Percentiles rank a stretch among this genome's conserved stretches.
Evolutionary conservation across 92 coral and sea anemone genomes (phyloP).

Genomic region (Diadumene lineata): DNA sequence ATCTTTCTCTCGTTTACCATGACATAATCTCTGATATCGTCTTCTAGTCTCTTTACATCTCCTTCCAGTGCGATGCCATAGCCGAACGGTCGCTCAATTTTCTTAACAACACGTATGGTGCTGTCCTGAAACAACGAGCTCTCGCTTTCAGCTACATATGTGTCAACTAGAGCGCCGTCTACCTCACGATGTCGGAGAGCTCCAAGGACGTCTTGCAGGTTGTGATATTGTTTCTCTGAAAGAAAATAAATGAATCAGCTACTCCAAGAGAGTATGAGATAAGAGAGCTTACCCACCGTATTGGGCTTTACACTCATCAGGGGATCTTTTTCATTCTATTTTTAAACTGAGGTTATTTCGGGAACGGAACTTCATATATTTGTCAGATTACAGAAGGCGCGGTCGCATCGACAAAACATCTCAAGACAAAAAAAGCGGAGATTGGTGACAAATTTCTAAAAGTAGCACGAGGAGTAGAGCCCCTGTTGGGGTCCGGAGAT

Average conservation of each 20-base stretch:
- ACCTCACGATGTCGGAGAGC: constrained; percentile 31
- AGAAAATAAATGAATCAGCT: neutral
- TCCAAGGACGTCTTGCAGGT: constrained; percentile 21
- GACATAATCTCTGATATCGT: constrained; percentile 24
- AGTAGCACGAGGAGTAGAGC: too few species aligned
- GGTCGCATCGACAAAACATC: too few species aligned
- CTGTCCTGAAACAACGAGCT: constrained; percentile 1
- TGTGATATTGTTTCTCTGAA: constrained; percentile 22
- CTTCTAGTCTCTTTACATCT: constrained; percentile 2
- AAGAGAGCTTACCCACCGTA: too few species aligned
- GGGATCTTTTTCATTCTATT: too few species aligned
- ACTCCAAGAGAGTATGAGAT: neutral
- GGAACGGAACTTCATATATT: neutral
- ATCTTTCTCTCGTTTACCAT: constrained; percentile 21
- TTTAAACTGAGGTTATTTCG: too few species aligned
- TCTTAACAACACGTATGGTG: constrained; percentile 10
- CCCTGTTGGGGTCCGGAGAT: too few species aligned
- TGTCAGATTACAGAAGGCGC: neutral
- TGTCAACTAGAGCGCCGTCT: constrained; percentile 35
- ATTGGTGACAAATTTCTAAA: too few species aligned
- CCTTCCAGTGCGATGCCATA: constrained; percentile 42
- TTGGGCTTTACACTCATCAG: too few species aligned
- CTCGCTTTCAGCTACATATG: constrained; percentile 33
- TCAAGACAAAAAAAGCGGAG: too few species aligned
- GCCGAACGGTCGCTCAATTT: constrained; percentile 32